These are phyloP conservation scores for Halotydeus destructor DNA, from an alignment of 1,140 invertebrate genomes.

Conservation along the genomic window DNA sequence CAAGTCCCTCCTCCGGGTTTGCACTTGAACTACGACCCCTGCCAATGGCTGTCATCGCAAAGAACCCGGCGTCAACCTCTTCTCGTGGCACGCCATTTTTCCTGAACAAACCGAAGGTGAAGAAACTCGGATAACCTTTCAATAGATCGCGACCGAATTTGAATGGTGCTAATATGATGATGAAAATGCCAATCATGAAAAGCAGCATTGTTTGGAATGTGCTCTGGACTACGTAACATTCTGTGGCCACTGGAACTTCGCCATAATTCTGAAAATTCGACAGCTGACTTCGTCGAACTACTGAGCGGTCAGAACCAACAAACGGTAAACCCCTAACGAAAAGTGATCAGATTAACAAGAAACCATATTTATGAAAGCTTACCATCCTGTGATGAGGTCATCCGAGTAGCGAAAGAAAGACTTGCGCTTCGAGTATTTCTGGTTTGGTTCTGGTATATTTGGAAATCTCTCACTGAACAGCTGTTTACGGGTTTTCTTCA, in stretches of 20 bases:
- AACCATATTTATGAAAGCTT: too few relatives aligned
- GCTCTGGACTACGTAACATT: slow-evolving; percentile 23
- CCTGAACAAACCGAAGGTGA: slow-evolving; percentile 43
- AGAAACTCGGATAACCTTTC: slow-evolving; percentile 45
- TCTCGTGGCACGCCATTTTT: slow-evolving; percentile 41
- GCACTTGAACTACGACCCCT: slow-evolving; percentile 42
- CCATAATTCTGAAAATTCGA: slow-evolving; percentile 42
- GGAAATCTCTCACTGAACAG: background rate
- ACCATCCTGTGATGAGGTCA: too few relatives aligned
- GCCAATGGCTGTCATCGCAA: slow-evolving; percentile 45
- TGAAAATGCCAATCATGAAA: slow-evolving; percentile 27
- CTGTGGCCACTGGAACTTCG: slow-evolving; percentile 32
- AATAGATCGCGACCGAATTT: slow-evolving; percentile 31
- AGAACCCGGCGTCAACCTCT: slow-evolving; percentile 35
- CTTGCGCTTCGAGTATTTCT: too few relatives aligned
- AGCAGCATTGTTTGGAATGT: slow-evolving; percentile 26
- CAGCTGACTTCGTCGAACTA: slow-evolving; percentile 50
- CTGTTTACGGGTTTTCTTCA: slow-evolving; percentile 21
- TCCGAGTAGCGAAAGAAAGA: too few relatives aligned
- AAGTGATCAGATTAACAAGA: too few relatives aligned
- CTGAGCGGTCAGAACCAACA: slow-evolving; percentile 56
- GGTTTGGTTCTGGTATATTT: too few relatives aligned
- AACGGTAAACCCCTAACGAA: too few relatives aligned
- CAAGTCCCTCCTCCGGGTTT: slow-evolving; percentile 23
- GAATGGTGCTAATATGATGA: background rate